A percentile compares a stretch with the other conserved stretches of the same genome.
These are phyloP conservation scores for Calvadosia cruxmelitensis DNA, from an alignment of 30 jellyfish, hydroid and myxozoan genomes.

Conservation along the genomic window DNA sequence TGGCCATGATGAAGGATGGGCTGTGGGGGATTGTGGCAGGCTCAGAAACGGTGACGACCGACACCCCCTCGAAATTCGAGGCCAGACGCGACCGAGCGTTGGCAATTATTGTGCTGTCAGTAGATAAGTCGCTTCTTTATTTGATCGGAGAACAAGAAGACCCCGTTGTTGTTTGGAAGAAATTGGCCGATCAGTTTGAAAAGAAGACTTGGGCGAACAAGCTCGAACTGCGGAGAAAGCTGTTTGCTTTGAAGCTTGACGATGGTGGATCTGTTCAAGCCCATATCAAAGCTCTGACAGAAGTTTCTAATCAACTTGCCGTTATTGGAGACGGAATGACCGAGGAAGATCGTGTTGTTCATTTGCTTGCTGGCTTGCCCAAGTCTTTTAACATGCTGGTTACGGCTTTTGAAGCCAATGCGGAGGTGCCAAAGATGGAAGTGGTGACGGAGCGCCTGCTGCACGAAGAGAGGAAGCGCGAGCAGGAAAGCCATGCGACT, in stretches of 20 bases:
- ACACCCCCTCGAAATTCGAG: not conserved
- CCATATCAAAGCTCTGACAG: constrained; percentile 32
- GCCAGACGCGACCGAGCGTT: constrained; percentile 8
- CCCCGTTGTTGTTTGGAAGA: constrained; percentile 39
- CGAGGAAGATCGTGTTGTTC: constrained; percentile 38
- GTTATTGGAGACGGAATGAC: constrained; percentile 39
- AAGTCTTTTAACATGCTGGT: constrained; percentile 28
- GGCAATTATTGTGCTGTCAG: constrained; percentile 11
- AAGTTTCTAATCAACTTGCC: constrained; percentile 23
- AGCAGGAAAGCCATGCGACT: constrained; percentile 3
- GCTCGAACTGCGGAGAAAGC: constrained; percentile 25
- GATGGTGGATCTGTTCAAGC: constrained; percentile 29
- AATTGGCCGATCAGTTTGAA: constrained; percentile 36
- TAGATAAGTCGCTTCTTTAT: constrained; percentile 16
- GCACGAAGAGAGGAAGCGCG: constrained; percentile 32
- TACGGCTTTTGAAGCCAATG: constrained; percentile 50
- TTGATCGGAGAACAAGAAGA: constrained; percentile 47
- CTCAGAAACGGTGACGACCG: not conserved
- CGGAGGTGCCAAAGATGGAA: constrained; percentile 32
- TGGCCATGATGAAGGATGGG: constrained; percentile 23
- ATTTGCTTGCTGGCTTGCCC: constrained; percentile 43
- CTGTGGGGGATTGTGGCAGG: constrained; percentile 14
- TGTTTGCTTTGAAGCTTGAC: constrained; percentile 9
- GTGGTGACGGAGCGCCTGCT: constrained; percentile 31
- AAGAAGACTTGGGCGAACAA: constrained; percentile 29